Base-by-base conservation (phyloP, 1,140 invertebrate genomes). In the Drosophila sechellia region DNA sequence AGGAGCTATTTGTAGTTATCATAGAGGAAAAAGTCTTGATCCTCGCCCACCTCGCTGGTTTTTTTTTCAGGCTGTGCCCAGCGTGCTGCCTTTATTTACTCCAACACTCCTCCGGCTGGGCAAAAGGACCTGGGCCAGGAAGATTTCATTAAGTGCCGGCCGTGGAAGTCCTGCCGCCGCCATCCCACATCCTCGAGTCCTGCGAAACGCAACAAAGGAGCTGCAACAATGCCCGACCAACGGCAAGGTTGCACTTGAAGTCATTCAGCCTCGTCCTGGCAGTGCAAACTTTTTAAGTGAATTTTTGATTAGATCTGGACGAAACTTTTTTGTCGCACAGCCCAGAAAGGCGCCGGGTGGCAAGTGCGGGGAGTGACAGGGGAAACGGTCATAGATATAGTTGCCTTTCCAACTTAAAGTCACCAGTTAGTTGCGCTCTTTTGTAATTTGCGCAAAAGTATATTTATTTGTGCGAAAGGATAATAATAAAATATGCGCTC, bases 251-350 rank as follows among this genome's bases (percentile, higher is more conserved):
- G 77, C 64, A 75, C 68, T 86, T 78, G 77, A 68, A 85, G 83
- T 77, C 71, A 83, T 75, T 79, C 81, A 59, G 65, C 46, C 54
- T 58, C 73, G 52, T 52, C 48, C 73, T 66, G 75, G 79, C 63
- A 79, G 84, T 69, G 76, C 71, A 87, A 87, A 87, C 84, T 87
- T 87, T 87, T 87, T 87, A 87, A 87, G 84, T 87, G 84, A 87
- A 87, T 87, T 87, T 87, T 87, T 87, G 84, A 87, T 87, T 87
- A 87, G 84, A 87, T 87, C 84, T 84, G 84, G 68, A 79, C 79
- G 57, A 87, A 87, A 87, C 79, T 87, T 87, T 87, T 84, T 89
- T 72, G 80, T 79, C 80, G 81, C 81, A 77, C 61, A 60, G 73
- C 48, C 66, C 48, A 72, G 46, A n/a, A 56, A 60, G 42, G 42